These are phyloP conservation scores for Atta colombica DNA, from an alignment of 1,140 invertebrate species.

Conservation along the genomic window DNA sequence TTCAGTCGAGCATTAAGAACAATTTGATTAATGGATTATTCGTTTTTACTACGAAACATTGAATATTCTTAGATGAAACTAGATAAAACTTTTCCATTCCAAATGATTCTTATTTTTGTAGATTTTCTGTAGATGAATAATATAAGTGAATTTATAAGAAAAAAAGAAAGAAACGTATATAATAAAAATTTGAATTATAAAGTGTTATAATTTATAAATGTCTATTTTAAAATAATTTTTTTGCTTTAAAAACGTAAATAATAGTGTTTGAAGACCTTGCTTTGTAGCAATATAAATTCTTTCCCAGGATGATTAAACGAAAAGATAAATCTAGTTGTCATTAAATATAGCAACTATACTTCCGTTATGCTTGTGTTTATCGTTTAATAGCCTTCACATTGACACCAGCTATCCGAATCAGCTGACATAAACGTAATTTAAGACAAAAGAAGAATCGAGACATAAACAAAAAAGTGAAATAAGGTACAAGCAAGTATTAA, in stretches of 20 bases:
- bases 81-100: too few species aligned
- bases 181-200: not conserved
- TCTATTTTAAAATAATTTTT: not conserved
- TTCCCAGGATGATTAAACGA: not conserved
- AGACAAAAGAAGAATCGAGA: not conserved
- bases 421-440: not conserved
- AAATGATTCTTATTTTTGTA: not conserved
- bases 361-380: not conserved
- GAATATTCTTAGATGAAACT: too few species aligned
- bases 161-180: not conserved
- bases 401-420: not conserved
- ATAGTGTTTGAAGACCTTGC: not conserved
- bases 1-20: not conserved
- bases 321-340: constrained; percentile 1
- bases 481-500: not conserved
- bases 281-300: not conserved
- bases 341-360: not conserved
- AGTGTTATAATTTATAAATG: not conserved
- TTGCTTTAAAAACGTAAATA: not conserved
- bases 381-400: constrained; percentile 6
- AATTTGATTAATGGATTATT: not conserved
- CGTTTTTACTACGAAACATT: not conserved
- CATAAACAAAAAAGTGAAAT: not conserved
- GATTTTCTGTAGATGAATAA: not conserved
- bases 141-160: not conserved